A percentile compares a stretch with the other conserved stretches of the same genome.
Conservation (phyloP, 2,888 invertebrate species). For the Ochropleura leucogaster region DNA sequence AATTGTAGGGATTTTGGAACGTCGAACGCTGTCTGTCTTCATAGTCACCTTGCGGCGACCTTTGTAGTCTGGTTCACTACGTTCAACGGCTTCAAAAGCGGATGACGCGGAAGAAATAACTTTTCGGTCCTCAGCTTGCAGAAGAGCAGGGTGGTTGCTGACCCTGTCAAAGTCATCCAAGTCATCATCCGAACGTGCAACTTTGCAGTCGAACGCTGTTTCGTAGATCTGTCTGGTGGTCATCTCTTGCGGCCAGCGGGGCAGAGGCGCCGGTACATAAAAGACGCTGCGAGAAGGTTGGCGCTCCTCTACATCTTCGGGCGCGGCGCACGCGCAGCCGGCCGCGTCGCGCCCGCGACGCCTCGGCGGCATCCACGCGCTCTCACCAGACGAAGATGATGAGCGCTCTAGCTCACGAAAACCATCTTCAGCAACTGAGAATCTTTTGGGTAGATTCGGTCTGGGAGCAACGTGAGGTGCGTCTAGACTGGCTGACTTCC, state of each 20-base stretch:
- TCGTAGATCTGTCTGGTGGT: conserved; percentile 95
- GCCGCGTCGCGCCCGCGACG: conserved; percentile 92
- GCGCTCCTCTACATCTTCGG: conserved; percentile 92
- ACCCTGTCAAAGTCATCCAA: conserved; percentile 95
- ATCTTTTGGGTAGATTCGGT: conserved; percentile 92
- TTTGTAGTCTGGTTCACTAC: conserved; percentile 88
- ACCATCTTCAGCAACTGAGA: conserved; percentile 93
- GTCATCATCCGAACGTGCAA: conserved; percentile 95
- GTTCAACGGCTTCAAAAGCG: conserved; percentile 88
- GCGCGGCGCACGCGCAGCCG: conserved; percentile 94
- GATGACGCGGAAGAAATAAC: conserved; percentile 88
- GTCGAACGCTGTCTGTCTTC: conserved; percentile 89
- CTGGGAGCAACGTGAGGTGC: conserved; percentile 92
- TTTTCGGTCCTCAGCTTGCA: conserved; percentile 90
- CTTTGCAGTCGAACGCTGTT: conserved; percentile 97
- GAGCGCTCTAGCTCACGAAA: conserved; percentile 90
- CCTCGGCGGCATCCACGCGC: conserved; percentile 94
- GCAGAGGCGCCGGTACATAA: conserved; percentile 93
- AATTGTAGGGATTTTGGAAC: conserved; percentile 91
- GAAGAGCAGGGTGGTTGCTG: conserved; percentile 94
- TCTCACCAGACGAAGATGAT: conserved; percentile 90
- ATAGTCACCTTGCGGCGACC: conserved; percentile 90
- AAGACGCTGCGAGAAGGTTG: conserved; percentile 92
- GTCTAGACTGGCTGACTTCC: conserved; percentile 94
- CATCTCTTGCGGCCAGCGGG: conserved; percentile 91